Evolutionary conservation across 2,888 invertebrate species (phyloP).

Genomic region (Apamea anceps): DNA sequence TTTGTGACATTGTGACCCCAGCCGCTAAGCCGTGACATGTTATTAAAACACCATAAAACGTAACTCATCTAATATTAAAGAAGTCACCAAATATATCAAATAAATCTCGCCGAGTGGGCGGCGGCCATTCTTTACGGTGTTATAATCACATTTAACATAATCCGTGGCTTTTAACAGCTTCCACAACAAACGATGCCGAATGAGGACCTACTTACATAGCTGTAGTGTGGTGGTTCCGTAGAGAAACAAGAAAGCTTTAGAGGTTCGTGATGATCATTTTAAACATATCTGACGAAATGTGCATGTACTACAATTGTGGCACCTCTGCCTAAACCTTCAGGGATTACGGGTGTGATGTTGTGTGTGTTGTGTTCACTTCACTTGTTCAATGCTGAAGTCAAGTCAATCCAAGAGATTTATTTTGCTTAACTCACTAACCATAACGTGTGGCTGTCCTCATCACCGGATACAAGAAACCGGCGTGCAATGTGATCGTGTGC

Average conservation of each 20-base stretch:
- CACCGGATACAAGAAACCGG: background rate
- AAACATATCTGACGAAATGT: background rate
- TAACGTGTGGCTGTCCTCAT: background rate
- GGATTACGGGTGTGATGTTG: background rate
- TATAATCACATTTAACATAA: slow-evolving; percentile 38
- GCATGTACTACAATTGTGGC: background rate
- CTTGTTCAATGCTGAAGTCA: background rate
- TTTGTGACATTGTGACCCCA: slow-evolving; percentile 33
- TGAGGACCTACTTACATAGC: background rate
- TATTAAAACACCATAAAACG: slow-evolving; percentile 60
- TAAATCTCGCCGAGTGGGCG: slow-evolving; percentile 2
- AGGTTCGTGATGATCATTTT: background rate
- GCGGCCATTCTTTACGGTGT: slow-evolving; percentile 12
- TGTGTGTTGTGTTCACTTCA: background rate
- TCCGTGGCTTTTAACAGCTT: slow-evolving; percentile 20
- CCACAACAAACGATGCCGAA: slow-evolving; percentile 1
- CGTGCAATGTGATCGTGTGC: background rate
- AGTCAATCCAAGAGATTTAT: background rate
- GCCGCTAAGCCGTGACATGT: slow-evolving; percentile 50
- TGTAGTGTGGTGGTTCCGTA: background rate
- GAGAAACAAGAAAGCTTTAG: background rate
- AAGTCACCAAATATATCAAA: slow-evolving; percentile 38
- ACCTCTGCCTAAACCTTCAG: background rate
- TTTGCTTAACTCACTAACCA: background rate
- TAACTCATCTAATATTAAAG: slow-evolving; percentile 38